phyloP scores from a whole-genome alignment of 2,888 invertebrate genomes.

The Synergus umbraculus region DNA sequence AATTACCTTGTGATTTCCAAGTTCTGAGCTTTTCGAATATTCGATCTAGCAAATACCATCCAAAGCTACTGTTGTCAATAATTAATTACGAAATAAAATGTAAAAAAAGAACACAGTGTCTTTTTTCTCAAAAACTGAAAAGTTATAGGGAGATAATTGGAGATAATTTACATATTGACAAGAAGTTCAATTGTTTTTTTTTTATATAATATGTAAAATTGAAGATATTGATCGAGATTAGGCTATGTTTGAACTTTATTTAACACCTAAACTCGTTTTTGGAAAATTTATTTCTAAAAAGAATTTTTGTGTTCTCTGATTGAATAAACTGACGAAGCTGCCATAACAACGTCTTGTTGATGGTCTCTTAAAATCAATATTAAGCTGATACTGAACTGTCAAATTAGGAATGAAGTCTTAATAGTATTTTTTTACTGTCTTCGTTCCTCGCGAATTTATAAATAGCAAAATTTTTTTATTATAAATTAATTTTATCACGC shows the following conservation, averaged over 20 bases:
- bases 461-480: not conserved
- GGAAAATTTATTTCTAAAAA: not conserved
- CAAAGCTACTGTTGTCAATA: slow-evolving; percentile 67
- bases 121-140: not conserved
- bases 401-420: slow-evolving; percentile 27
- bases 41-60: slow-evolving; percentile 58
- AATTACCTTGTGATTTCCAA: slow-evolving; percentile 65
- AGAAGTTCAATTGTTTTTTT: no score
- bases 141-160: no score
- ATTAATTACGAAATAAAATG: slow-evolving; percentile 47
- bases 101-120: not conserved
- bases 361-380: slow-evolving; percentile 59
- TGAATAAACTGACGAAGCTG: slow-evolving; percentile 14
- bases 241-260: not conserved
- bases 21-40: slow-evolving; percentile 8
- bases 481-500: slow-evolving; percentile 37
- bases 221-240: not conserved
- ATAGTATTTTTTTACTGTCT: not conserved
- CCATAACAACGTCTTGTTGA: slow-evolving; percentile 58
- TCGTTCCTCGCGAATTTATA: not conserved
- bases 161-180: no score
- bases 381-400: slow-evolving; percentile 35
- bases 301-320: not conserved
- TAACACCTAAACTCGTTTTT: not conserved
- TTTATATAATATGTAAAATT: not conserved